A percentile compares a stretch with the other conserved stretches of the same genome.
phyloP scores from a whole-genome alignment of 2,797 vertebrate species.

The Todus mexicanus region DNA sequence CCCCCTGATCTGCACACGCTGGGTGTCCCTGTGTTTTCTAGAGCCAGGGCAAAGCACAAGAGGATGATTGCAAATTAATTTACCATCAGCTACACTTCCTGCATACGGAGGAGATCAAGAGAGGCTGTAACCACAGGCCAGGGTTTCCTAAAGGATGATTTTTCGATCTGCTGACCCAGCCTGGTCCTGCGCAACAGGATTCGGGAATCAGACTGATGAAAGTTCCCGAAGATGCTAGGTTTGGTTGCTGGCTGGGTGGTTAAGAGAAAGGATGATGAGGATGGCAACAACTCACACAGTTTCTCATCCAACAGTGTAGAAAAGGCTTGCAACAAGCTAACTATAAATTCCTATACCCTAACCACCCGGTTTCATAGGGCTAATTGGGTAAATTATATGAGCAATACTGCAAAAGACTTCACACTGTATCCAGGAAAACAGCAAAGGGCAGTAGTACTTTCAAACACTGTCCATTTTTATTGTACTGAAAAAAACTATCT shows the following conservation, averaged over 20 bases:
- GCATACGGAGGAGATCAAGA: neutral
- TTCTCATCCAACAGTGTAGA: neutral
- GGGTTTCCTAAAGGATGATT: neutral
- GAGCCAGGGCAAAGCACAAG: neutral
- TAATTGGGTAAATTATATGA: neutral
- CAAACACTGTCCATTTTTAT: neutral
- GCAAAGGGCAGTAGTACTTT: neutral
- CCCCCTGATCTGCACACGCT: neutral
- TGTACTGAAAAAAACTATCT: neutral
- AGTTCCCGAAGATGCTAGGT: neutral
- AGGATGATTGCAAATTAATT: fast-evolving
- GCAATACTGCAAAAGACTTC: neutral
- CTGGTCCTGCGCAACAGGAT: neutral
- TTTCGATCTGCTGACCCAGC: too few species aligned
- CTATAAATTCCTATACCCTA: too few species aligned
- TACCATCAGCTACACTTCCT: neutral
- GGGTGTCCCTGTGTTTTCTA: neutral
- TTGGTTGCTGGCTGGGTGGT: neutral
- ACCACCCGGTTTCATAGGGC: neutral
- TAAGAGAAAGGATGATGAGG: neutral
- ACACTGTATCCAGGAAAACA: too few species aligned
- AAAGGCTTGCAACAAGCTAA: neutral
- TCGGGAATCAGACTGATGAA: neutral
- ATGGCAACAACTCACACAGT: fast-evolving
- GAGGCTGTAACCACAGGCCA: too few species aligned